Percentiles rank a stretch among this genome's conserved stretches.
Conservation (phyloP, 2,797 vertebrate species). For the Rousettus madagascariensis region DNA sequence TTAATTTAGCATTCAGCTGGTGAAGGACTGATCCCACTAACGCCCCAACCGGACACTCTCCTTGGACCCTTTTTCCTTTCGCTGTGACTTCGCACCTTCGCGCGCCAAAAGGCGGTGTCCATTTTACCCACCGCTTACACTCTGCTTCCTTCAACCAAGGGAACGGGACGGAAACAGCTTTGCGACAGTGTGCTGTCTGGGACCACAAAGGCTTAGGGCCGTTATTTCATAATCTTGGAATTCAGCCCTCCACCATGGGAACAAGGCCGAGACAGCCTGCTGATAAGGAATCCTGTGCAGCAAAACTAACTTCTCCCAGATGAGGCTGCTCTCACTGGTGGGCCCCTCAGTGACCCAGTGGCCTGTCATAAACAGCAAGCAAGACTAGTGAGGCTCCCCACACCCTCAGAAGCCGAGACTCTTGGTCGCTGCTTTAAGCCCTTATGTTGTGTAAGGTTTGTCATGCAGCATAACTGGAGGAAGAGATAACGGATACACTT, state of each 20-base stretch:
- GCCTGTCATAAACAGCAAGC: rapidly evolving
- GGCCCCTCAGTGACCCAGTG: background rate
- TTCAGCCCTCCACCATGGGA: background rate
- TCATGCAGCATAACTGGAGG: background rate
- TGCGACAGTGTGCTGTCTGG: background rate
- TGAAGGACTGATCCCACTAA: background rate
- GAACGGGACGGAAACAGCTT: background rate
- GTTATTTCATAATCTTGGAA: background rate
- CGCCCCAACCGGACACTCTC: background rate
- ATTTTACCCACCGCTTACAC: background rate
- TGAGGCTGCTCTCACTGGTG: background rate
- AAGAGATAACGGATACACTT: background rate
- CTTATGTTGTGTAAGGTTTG: background rate
- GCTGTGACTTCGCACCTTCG: background rate
- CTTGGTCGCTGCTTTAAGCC: background rate
- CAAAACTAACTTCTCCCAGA: background rate
- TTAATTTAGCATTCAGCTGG: background rate
- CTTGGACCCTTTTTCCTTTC: background rate
- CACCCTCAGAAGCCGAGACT: background rate
- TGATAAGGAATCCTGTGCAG: background rate
- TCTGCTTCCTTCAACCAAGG: background rate
- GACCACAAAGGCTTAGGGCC: background rate
- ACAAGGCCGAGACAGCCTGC: background rate
- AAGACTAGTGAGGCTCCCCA: background rate
- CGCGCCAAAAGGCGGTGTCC: background rate